phyloP scores from a whole-genome alignment of 2,888 invertebrate species.

The Eupithecia inturbata region DNA sequence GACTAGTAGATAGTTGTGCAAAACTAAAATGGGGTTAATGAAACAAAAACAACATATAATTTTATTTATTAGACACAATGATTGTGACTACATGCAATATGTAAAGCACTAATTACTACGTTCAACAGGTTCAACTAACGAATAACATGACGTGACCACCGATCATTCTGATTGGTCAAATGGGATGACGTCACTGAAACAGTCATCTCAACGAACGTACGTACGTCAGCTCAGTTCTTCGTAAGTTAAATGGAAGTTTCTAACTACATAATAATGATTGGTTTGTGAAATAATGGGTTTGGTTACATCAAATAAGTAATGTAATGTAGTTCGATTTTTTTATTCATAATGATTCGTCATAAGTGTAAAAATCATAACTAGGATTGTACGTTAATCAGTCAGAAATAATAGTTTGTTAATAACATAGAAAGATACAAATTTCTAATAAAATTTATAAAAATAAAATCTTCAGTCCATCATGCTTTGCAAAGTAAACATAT shows the following conservation, averaged over 20 bases:
- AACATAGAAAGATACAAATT: conserved; percentile 26
- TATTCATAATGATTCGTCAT: background rate
- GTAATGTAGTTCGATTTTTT: background rate
- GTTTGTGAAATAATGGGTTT: background rate
- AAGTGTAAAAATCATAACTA: background rate
- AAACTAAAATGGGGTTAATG: conserved; percentile 31
- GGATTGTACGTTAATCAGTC: background rate
- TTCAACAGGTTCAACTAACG: conserved; percentile 20
- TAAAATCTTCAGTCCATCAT: conserved; percentile 28
- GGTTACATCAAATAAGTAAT: background rate
- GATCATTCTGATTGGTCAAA: conserved; percentile 22
- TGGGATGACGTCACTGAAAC: conserved; percentile 12
- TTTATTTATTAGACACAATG: conserved; percentile 37
- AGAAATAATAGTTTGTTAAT: conserved; percentile 30
- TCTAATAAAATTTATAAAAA: conserved; percentile 23
- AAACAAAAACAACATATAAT: conserved; percentile 38
- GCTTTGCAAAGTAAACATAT: conserved; percentile 19
- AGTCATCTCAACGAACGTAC: conserved; percentile 23
- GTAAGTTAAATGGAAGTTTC: conserved; percentile 13
- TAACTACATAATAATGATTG: conserved; percentile 11
- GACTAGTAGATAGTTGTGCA: background rate
- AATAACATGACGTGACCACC: conserved; percentile 9
- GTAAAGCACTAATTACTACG: conserved; percentile 16
- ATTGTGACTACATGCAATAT: conserved; percentile 26
- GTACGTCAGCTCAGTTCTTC: conserved; percentile 20